A percentile compares a stretch with the other conserved stretches of the same genome.
phyloP scores from a whole-genome alignment of 2,888 invertebrate species.

The Pachymerium ferrugineum region DNA sequence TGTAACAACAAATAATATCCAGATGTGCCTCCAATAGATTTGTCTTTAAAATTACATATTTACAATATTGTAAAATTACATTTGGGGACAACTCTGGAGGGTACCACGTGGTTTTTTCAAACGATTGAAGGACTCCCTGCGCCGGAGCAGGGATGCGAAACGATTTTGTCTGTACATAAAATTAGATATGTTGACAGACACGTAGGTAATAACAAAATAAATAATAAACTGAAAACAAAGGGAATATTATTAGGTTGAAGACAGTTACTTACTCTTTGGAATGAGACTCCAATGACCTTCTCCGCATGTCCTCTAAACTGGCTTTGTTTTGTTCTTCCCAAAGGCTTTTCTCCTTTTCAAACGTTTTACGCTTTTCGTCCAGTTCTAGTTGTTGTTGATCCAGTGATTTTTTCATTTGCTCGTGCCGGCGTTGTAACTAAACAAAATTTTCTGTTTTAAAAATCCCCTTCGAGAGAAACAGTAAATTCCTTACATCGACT shows the following conservation, averaged over 20 bases:
- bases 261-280: constrained; percentile 83
- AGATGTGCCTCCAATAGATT: background rate
- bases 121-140: background rate
- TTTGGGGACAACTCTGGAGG: constrained; percentile 33
- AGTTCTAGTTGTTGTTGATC: constrained; percentile 88
- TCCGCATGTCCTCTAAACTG: constrained; percentile 79
- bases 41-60: background rate
- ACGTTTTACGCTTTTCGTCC: constrained; percentile 78
- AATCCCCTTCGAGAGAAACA: background rate
- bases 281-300: constrained; percentile 59
- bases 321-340: constrained; percentile 90
- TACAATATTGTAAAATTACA: background rate
- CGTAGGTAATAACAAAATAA: background rate
- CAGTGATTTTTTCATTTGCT: constrained; percentile 67
- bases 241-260: constrained; percentile 36
- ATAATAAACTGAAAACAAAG: background rate
- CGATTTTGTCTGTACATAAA: background rate
- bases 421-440: constrained; percentile 78
- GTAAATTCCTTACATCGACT: constrained; percentile 67
- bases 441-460: constrained; percentile 21
- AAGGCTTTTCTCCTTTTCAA: constrained; percentile 74
- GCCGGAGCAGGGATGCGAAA: background rate
- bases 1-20: background rate
- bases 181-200: background rate
- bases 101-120: background rate